phyloP scores from a whole-genome alignment of 2,113 vertebrate genomes.

The Myodes glareolus region DNA sequence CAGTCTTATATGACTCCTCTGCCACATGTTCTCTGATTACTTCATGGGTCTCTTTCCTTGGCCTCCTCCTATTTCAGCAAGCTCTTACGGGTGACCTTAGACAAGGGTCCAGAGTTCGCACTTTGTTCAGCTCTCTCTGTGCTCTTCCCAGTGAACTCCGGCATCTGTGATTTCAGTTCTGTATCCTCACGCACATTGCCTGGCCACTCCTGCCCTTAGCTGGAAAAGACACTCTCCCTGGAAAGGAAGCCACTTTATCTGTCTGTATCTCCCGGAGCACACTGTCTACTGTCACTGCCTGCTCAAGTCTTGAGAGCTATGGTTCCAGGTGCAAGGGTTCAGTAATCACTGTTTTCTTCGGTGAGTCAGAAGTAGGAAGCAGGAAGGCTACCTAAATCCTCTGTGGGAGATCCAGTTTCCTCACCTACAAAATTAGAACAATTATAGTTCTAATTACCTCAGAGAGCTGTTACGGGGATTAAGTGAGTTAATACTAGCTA shows the following conservation, averaged over 20 bases:
- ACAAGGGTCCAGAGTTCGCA: too few species aligned
- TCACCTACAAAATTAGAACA: constrained; percentile 3
- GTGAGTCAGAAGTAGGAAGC: background rate
- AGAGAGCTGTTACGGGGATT: background rate
- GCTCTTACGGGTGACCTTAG: background rate
- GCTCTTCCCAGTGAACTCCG: background rate
- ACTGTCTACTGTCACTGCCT: background rate
- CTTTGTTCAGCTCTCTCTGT: background rate
- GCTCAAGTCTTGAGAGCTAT: background rate
- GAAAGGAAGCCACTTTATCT: background rate
- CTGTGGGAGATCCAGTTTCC: background rate
- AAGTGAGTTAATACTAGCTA: background rate
- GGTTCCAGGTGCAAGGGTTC: background rate
- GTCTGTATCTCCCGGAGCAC: background rate
- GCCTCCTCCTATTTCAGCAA: background rate
- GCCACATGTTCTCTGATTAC: background rate
- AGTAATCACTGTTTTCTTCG: background rate
- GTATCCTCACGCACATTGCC: background rate
- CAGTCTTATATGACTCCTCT: background rate
- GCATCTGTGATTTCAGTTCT: background rate
- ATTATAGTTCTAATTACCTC: background rate
- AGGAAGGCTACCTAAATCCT: background rate
- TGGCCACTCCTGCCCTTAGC: background rate
- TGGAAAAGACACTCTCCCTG: background rate
- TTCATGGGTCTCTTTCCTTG: background rate